Conservation (phyloP, 2,888 invertebrate genomes). For the Hybos culiciformis region DNA sequence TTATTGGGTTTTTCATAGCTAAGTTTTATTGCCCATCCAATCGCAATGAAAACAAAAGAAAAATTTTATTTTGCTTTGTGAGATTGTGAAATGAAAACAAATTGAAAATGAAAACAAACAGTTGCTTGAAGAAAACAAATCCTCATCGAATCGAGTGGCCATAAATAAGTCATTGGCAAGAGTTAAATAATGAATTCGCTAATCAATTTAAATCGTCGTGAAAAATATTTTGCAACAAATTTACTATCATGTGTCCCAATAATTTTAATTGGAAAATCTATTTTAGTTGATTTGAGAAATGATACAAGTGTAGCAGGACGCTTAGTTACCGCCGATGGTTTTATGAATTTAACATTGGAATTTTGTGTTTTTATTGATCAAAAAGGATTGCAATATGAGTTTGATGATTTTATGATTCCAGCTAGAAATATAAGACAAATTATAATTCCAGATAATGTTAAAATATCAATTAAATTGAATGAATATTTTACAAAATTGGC, state of each 20-base stretch:
- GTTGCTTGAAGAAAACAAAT: no score
- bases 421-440: slow-evolving; percentile 29
- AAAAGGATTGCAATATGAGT: slow-evolving; percentile 25
- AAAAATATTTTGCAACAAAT: slow-evolving; percentile 27
- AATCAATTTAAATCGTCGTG: slow-evolving; percentile 15
- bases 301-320: slow-evolving; percentile 31
- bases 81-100: no score
- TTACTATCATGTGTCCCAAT: slow-evolving; percentile 26
- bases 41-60: no score
- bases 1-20: no score
- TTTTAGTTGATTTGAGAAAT: slow-evolving; percentile 31
- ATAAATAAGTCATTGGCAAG: no score
- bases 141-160: no score
- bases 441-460: slow-evolving; percentile 24
- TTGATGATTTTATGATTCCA: slow-evolving; percentile 30
- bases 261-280: slow-evolving; percentile 23
- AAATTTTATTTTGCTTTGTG: no score
- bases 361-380: slow-evolving; percentile 31
- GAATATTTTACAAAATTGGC: slow-evolving; percentile 19
- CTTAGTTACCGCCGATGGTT: slow-evolving; percentile 26
- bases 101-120: no score
- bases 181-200: no score
- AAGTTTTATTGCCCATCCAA: no score
- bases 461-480: slow-evolving; percentile 19
- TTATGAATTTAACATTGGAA: slow-evolving; percentile 28